Base-by-base conservation (phyloP, 2,888 invertebrate genomes). In the Scaptomyza tumidula region DNA sequence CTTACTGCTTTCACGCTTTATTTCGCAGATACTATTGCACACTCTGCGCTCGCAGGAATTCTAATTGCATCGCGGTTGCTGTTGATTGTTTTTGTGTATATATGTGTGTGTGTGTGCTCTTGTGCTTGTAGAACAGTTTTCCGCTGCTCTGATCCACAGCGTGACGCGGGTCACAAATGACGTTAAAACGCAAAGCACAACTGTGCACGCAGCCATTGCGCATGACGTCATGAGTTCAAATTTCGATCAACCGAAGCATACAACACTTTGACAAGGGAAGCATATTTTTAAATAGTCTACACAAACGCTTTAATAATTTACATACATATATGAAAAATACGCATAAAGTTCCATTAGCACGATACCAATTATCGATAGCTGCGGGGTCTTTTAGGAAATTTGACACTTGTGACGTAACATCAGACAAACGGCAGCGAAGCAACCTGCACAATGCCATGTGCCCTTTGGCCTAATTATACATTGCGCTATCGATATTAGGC, bases 201-300 rank as follows among this genome's bases (percentile, higher is more conserved):
- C 16, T 65, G 24, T 19, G 10, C 39, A 5, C 14, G 31, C 33
- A 6, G 3, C 10, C 29, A 44, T 46, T 59, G 69, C 71, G 69
- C 71, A 72, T 74, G 75, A 69, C 71, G 71, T 72, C 62, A 68
- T 11, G 13, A 10, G n/a, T 24, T 19, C 31, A 50, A 4, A 27
- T 19, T 10, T 35, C 10, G 35, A 6, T n/a, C 10, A 50, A 35
- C n/a, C n/a, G 0, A 10, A n/a, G 3, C 5, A 19, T 35, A 35
- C 19, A 6, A 33, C 1, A 35, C 13, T 35, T 50, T 50, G 5
- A 10, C 1, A 50, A 35, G 5, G 33, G 3, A 13, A 19, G 9
- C 9, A 7, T 33, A n/a, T 19, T 49, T 49, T 35, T 0, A 49
- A 33, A 19, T 19, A 35, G 10, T 19, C 1, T 13, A 5, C 11